Evolutionary conservation across 30 jellyfish, hydroid and myxozoan species (phyloP).

Genomic region (Morbakka virulenta): DNA sequence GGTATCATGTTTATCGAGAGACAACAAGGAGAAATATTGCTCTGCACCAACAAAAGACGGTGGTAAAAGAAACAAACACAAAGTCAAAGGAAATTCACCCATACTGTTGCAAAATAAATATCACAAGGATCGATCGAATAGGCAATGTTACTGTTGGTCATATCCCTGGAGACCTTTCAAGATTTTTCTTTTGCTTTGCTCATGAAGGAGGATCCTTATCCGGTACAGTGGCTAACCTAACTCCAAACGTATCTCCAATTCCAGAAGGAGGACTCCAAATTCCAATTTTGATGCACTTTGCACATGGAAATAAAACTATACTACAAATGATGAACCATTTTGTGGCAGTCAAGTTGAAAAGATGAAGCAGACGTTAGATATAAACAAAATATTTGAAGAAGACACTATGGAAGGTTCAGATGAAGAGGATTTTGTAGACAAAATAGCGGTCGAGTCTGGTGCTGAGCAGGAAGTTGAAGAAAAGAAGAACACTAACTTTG

Average conservation of each 20-base stretch:
- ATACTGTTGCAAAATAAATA: slow-evolving; percentile 18
- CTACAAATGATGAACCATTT: not conserved
- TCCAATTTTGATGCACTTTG: slow-evolving; percentile 3
- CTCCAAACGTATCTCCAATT: slow-evolving; percentile 26
- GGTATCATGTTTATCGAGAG: slow-evolving; percentile 29
- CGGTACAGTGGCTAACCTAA: not conserved
- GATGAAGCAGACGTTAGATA: not conserved
- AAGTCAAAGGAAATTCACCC: slow-evolving; percentile 30
- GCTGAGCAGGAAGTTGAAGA: too few relatives aligned
- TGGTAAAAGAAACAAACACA: slow-evolving; percentile 3
- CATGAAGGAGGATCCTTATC: slow-evolving; percentile 20
- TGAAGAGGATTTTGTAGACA: too few relatives aligned
- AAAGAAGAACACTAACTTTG: too few relatives aligned
- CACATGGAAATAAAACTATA: not conserved
- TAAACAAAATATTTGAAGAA: too few relatives aligned
- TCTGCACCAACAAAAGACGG: slow-evolving; percentile 12
- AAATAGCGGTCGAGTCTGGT: too few relatives aligned
- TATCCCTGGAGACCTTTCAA: slow-evolving; percentile 15
- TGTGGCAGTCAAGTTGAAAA: not conserved
- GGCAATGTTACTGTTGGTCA: slow-evolving; percentile 39
- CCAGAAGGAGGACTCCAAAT: slow-evolving; percentile 46
- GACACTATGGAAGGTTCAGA: not conserved
- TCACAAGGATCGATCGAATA: slow-evolving; percentile 9
- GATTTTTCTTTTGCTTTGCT: not conserved
- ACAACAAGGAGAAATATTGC: slow-evolving; percentile 21